Evolutionary conservation across 2,797 vertebrate species (phyloP).

Genomic region (Anniella stebbinsi): DNA sequence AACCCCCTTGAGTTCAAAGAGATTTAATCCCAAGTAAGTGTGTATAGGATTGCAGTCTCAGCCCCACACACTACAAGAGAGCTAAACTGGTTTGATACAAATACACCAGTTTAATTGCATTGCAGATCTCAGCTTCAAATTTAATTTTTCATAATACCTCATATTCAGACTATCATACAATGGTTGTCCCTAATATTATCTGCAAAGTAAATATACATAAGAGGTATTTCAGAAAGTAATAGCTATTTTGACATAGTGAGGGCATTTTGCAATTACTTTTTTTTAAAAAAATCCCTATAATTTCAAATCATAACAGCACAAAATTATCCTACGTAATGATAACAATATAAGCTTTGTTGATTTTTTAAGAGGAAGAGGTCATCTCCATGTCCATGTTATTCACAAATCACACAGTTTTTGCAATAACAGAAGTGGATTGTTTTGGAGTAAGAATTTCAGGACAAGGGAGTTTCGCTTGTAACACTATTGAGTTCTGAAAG

Average conservation of each 20-base stretch:
- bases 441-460: neutral
- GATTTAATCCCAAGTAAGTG: too few relatives aligned
- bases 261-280: slow-evolving; percentile 20
- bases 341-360: neutral
- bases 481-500: neutral
- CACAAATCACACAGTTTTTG: neutral
- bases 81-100: neutral
- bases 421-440: neutral
- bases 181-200: neutral
- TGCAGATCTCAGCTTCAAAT: neutral
- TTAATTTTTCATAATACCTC: too few relatives aligned
- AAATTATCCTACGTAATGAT: slow-evolving; percentile 3
- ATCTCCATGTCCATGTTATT: neutral
- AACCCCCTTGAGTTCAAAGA: neutral
- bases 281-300: neutral
- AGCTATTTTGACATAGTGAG: neutral
- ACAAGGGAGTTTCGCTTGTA: too few relatives aligned
- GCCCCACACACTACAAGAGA: neutral
- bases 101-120: neutral
- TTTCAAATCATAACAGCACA: slow-evolving; percentile 9
- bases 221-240: neutral
- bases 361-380: neutral
- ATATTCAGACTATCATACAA: neutral
- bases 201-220: neutral
- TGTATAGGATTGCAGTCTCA: neutral